Conservation (phyloP, 2,888 invertebrate genomes). For the Charanyca ferruginea region DNA sequence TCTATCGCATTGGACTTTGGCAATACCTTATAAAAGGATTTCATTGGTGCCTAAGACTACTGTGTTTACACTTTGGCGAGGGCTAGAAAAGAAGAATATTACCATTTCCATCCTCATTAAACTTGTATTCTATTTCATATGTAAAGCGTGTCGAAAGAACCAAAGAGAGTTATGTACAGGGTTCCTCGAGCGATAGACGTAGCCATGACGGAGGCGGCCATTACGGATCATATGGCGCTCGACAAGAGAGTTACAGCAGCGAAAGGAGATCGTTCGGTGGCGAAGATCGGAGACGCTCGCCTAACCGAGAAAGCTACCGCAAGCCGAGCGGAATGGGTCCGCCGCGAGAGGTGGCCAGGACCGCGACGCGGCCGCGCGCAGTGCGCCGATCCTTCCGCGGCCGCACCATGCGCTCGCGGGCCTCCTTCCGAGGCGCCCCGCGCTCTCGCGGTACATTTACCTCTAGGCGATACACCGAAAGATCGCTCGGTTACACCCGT, state of each 20-base stretch:
- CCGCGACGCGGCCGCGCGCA: constrained; percentile 87
- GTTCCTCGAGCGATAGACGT: constrained; percentile 90
- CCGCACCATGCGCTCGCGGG: constrained; percentile 90
- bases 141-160: constrained; percentile 81
- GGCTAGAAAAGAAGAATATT: constrained; percentile 55
- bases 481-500: constrained; percentile 85
- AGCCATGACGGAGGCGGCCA: constrained; percentile 91
- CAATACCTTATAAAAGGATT: constrained; percentile 52
- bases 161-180: constrained; percentile 90
- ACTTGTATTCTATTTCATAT: constrained; percentile 72
- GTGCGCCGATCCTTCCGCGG: constrained; percentile 90
- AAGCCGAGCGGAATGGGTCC: constrained; percentile 88
- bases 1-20: constrained; percentile 55
- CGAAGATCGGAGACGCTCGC: constrained; percentile 91
- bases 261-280: constrained; percentile 89
- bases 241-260: constrained; percentile 90
- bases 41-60: constrained; percentile 50
- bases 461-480: constrained; percentile 83
- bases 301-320: constrained; percentile 87
- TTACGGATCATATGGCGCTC: constrained; percentile 89
- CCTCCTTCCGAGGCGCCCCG: constrained; percentile 89
- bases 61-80: constrained; percentile 57
- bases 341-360: constrained; percentile 83
- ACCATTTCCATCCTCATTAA: constrained; percentile 66
- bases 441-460: constrained; percentile 88